phyloP scores from a whole-genome alignment of 2,797 vertebrate genomes.

The Channa striata region DNA sequence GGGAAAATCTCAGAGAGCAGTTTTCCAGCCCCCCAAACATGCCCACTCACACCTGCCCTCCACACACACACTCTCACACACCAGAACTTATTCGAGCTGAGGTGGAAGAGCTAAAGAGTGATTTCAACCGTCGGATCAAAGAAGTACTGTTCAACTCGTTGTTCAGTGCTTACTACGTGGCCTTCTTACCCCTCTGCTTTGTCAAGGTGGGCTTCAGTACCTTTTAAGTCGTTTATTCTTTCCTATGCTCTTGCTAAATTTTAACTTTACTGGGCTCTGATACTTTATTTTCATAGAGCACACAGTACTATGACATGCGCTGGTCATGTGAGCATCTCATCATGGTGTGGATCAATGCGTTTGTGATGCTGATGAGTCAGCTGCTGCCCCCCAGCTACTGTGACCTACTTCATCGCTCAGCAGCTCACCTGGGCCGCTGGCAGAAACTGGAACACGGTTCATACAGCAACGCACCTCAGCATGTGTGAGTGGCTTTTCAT shows the following conservation, averaged over 20 bases:
- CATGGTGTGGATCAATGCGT: slow-evolving; percentile 99
- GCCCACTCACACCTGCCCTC: slow-evolving; percentile 95
- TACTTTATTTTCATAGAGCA: slow-evolving; percentile 86
- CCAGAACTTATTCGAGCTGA: slow-evolving; percentile 96
- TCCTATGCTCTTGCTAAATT: neutral
- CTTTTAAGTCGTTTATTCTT: neutral
- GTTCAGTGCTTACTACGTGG: slow-evolving; percentile 98
- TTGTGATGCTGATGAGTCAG: slow-evolving; percentile 98
- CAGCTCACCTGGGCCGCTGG: slow-evolving; percentile 97
- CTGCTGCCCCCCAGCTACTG: slow-evolving; percentile 97
- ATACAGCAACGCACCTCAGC: slow-evolving; percentile 97
- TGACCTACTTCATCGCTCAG: slow-evolving; percentile 95
- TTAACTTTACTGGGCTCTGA: neutral
- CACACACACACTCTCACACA: slow-evolving; percentile 84
- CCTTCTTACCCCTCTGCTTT: slow-evolving; percentile 97
- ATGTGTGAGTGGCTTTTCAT: slow-evolving; percentile 88
- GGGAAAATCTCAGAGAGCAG: slow-evolving; percentile 95
- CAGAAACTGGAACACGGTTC: slow-evolving; percentile 97
- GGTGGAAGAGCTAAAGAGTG: slow-evolving; percentile 97
- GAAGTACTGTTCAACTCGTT: slow-evolving; percentile 99
- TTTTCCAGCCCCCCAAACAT: slow-evolving; percentile 90
- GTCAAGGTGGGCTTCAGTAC: slow-evolving; percentile 88
- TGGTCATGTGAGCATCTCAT: slow-evolving; percentile 99
- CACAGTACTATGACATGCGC: slow-evolving; percentile 99
- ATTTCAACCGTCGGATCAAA: slow-evolving; percentile 98